Evolutionary conservation across 2,113 vertebrate species (phyloP), one percentile per base, ranked within the genome.

Genomic region (Ondatra zibethicus): DNA sequence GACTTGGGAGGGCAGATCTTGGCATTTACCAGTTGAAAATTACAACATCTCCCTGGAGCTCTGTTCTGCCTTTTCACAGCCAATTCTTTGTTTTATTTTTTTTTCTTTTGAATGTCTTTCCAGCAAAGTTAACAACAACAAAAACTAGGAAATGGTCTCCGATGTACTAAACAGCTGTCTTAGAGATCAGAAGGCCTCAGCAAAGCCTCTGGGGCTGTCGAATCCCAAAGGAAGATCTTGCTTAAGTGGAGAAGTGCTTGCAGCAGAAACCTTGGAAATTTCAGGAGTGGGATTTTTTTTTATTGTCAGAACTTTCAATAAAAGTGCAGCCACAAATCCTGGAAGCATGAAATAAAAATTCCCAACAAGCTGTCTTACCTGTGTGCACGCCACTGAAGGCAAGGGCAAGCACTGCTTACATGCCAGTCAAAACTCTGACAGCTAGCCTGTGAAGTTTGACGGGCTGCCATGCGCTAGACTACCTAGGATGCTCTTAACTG

Each of bases 371-470:
- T 99, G 98, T 99, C 99, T 99, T 98, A 98, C 98, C 98, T 99
- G 98, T 89, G 94, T 96, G 98, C 98, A 98, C 98, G 98, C 98
- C 58, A 98, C 97, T 97, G 98, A 99, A 99, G 98, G 98, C 98
- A 98, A 99, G 99, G 99, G 98, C 99, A 99, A 99, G 99, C 98
- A 98, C 55, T 94, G 97, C 99, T 99, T 99, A 98, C 98, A 98
- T 98, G 98, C 99, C 99, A 99, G 97, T 99, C 99, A 99, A 98
- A 97, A 94, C 96, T 96, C 98, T 99, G 99, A 99, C 99, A 99
- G 99, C 98, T 99, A 98, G 98, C 86, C 97, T 99, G 98, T 98
- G 99, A 99, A 97, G 98, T 98, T 97, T 99, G 99, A 99, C 98
- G 98, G 97, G 94, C 97, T 98, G 99, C 99, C 99, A 98, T 98